Conservation (phyloP, 1,140 invertebrate species). For the Lamellibrachia luymesi region DNA sequence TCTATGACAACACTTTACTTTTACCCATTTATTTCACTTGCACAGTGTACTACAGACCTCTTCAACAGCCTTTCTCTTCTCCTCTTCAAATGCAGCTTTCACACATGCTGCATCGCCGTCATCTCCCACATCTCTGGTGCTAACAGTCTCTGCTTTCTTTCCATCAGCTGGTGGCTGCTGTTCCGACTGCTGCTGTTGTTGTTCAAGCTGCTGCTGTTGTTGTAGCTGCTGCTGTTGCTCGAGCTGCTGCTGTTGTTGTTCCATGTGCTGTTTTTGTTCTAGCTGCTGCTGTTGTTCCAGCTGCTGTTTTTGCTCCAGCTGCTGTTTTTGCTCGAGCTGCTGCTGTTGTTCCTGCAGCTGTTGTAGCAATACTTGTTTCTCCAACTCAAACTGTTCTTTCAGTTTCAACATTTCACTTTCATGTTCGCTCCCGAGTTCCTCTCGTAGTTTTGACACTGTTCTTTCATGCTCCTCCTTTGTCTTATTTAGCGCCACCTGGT, state of each 20-base stretch:
- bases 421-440: slow-evolving; percentile 28
- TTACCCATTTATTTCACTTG: neutral
- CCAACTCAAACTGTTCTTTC: slow-evolving; percentile 27
- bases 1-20: no score
- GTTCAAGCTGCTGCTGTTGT: neutral
- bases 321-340: neutral
- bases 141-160: neutral
- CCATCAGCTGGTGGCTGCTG: neutral
- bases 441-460: slow-evolving; percentile 23
- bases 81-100: neutral
- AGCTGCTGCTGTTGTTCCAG: no score
- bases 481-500: slow-evolving; percentile 13
- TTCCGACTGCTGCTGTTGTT: neutral
- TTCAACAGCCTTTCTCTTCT: neutral
- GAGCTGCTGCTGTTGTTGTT: no score
- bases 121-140: neutral
- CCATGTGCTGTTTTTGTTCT: no score
- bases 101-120: neutral
- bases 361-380: slow-evolving; percentile 30
- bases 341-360: neutral
- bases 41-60: neutral
- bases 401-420: slow-evolving; percentile 29
- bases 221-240: neutral
- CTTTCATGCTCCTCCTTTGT: slow-evolving; percentile 31
- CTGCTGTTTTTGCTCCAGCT: neutral